Percentiles rank a stretch among this genome's conserved stretches.
Evolutionary conservation across 1,140 invertebrate genomes (phyloP).

Genomic region (Augochlora pura): DNA sequence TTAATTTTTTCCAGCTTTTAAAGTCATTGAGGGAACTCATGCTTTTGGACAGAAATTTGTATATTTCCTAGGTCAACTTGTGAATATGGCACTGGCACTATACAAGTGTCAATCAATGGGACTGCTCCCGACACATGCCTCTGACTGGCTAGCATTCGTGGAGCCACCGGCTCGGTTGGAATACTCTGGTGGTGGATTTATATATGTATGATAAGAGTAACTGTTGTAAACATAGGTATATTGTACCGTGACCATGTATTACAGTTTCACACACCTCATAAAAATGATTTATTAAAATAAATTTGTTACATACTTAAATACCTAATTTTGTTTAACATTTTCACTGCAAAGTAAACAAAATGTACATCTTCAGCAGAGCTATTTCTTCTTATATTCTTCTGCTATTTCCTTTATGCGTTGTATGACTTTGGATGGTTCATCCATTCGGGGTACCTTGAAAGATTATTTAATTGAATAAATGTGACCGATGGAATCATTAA

Average conservation of each 20-base stretch:
- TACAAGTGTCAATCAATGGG: constrained; percentile 99
- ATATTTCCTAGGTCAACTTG: constrained; percentile 96
- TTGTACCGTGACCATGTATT: constrained; percentile 32
- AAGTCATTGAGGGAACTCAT: constrained; percentile 97
- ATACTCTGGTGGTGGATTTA: constrained; percentile 92
- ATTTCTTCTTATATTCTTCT: constrained; percentile 85
- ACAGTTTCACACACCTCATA: constrained; percentile 50
- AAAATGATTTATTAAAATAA: constrained; percentile 69
- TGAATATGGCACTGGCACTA: constrained; percentile 94
- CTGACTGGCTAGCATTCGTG: constrained; percentile 99
- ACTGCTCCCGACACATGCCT: constrained; percentile 96
- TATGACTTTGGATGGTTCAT: constrained; percentile 87
- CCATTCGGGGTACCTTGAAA: constrained; percentile 88
- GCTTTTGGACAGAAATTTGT: constrained; percentile 95
- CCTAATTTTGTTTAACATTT: constrained; percentile 49
- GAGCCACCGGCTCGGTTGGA: constrained; percentile 93
- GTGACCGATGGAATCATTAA: neutral
- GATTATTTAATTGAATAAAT: neutral
- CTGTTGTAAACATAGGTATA: constrained; percentile 59
- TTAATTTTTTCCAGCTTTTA: constrained; percentile 86
- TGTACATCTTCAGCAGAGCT: neutral
- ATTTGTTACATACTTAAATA: constrained; percentile 49
- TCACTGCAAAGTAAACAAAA: constrained; percentile 28
- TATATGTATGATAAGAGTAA: constrained; percentile 81
- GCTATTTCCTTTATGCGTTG: constrained; percentile 85